A percentile compares a stretch with the other conserved stretches of the same genome.
phyloP scores from a whole-genome alignment of 2,113 vertebrate species.

The Atlantisia rogersi region DNA sequence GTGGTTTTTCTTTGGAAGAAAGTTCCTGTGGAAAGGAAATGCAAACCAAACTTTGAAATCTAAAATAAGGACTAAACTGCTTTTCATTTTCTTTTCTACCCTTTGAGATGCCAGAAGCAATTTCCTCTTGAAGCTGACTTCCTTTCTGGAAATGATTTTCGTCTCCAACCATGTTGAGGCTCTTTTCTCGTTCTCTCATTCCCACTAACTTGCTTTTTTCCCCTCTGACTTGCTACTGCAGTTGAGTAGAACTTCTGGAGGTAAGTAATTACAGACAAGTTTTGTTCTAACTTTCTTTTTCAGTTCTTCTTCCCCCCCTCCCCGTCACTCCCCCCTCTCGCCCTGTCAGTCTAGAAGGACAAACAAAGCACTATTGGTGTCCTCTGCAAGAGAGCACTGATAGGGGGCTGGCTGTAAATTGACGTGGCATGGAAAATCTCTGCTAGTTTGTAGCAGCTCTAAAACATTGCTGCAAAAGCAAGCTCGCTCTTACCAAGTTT shows the following conservation, averaged over 20 bases:
- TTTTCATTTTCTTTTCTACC: constrained; percentile 65
- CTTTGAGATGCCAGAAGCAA: constrained; percentile 75
- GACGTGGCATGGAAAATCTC: constrained; percentile 87
- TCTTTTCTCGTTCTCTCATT: constrained; percentile 61
- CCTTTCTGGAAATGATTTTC: constrained; percentile 81
- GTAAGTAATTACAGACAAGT: constrained; percentile 59
- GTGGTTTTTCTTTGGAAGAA: not conserved
- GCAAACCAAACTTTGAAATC: constrained; percentile 34
- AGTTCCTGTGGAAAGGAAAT: constrained; percentile 54
- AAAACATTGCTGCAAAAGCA: constrained; percentile 39
- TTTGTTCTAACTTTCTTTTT: constrained; percentile 74
- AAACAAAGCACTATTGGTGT: constrained; percentile 81
- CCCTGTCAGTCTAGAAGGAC: constrained; percentile 64
- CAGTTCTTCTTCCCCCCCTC: constrained; percentile 24
- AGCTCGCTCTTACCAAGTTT: constrained; percentile 29
- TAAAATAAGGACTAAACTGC: constrained; percentile 56
- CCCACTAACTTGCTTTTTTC: constrained; percentile 39
- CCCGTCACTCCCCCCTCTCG: not conserved
- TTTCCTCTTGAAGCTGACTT: constrained; percentile 78
- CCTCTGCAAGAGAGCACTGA: constrained; percentile 74
- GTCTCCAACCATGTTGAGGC: constrained; percentile 70
- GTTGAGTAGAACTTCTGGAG: constrained; percentile 53
- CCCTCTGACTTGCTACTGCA: not conserved
- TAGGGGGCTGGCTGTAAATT: constrained; percentile 81
- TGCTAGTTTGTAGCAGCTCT: constrained; percentile 70